Evolutionary conservation across 2,797 vertebrate genomes (phyloP).

Genomic region (Naso thynnoides): DNA sequence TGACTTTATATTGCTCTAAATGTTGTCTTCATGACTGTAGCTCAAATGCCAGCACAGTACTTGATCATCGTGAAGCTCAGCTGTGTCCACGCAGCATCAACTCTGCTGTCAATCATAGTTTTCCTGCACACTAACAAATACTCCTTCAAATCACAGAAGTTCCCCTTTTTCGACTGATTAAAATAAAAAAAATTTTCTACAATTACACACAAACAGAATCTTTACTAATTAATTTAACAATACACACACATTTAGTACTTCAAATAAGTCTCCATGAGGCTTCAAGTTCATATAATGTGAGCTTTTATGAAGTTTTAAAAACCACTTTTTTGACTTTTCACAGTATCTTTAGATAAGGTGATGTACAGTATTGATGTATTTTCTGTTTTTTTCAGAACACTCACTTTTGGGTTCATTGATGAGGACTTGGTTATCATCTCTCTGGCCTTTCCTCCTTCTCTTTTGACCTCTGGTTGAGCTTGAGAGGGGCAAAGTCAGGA

Average conservation of each 20-base stretch:
- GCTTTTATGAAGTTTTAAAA: not conserved
- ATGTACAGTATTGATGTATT: not conserved
- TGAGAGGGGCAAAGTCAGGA: slow-evolving; percentile 75
- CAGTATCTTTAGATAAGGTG: not conserved
- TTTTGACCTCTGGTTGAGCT: slow-evolving; percentile 73
- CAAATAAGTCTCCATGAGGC: too few species aligned
- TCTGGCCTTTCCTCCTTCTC: slow-evolving; percentile 84
- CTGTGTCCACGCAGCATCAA: too few species aligned
- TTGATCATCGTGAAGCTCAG: too few species aligned
- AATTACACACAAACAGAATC: not conserved
- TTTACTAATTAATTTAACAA: not conserved
- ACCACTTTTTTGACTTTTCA: not conserved
- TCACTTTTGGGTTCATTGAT: slow-evolving; percentile 83
- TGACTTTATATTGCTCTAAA: not conserved
- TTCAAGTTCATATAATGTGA: not conserved
- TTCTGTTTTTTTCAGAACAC: slow-evolving; percentile 12
- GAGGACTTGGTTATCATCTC: slow-evolving; percentile 72
- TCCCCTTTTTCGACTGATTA: not conserved
- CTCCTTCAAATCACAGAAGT: not conserved
- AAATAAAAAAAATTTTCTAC: not conserved
- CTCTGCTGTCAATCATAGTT: not conserved
- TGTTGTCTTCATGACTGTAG: not conserved
- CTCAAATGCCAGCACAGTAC: not conserved
- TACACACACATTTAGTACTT: not conserved
- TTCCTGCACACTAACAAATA: not conserved